Percentiles rank a stretch among this genome's conserved stretches.
Evolutionary conservation across 1,140 invertebrate genomes (phyloP).

Genomic region (Papilio polyxenes): DNA sequence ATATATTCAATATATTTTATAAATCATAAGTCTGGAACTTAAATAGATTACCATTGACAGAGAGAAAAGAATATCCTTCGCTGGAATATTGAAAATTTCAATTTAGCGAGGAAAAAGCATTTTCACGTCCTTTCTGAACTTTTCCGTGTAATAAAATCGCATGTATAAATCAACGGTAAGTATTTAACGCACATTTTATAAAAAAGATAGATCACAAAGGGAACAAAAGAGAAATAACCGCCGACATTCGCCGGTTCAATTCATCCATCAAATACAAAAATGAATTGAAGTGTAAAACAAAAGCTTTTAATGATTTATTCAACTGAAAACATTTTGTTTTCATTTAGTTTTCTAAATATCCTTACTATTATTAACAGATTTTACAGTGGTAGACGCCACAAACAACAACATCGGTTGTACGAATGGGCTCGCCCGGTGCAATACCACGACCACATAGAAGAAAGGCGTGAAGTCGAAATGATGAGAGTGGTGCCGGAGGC

Average conservation of each 20-base stretch:
- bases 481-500: too few relatives aligned
- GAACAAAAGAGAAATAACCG: constrained; percentile 20
- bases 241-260: background rate
- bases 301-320: background rate
- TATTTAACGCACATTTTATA: constrained; percentile 11
- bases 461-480: too few relatives aligned
- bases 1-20: background rate
- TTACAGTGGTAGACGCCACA: too few relatives aligned
- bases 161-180: background rate
- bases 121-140: background rate
- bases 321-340: background rate
- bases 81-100: constrained; percentile 15
- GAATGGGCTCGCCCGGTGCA: too few relatives aligned
- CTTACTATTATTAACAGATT: too few relatives aligned
- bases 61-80: background rate
- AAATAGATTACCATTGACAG: background rate
- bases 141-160: background rate
- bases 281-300: constrained; percentile 6
- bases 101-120: constrained; percentile 2
- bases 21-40: background rate
- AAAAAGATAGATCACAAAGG: background rate
- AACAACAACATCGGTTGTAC: too few relatives aligned
- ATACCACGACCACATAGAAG: too few relatives aligned
- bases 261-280: constrained; percentile 18
- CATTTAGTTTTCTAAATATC: too few relatives aligned